Percentiles rank a stretch among this genome's conserved stretches.
Conservation (phyloP, 1,140 invertebrate genomes). For the Trichonephila clavipes region DNA sequence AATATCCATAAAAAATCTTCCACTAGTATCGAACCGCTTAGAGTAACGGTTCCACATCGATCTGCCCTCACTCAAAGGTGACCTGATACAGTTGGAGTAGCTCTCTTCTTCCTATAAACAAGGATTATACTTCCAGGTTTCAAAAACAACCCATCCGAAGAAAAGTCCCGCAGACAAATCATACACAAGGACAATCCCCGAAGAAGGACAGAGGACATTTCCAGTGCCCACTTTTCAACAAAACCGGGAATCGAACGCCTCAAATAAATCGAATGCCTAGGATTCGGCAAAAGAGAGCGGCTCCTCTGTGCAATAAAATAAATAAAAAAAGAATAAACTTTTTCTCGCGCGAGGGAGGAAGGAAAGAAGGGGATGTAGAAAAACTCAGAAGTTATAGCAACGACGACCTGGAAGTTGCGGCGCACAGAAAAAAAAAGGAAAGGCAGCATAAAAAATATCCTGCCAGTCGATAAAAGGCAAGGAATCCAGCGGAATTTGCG, state of each 20-base stretch:
- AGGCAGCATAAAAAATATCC: background rate
- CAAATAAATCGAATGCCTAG: constrained; percentile 34
- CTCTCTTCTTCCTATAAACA: constrained; percentile 1
- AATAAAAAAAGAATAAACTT: constrained; percentile 16
- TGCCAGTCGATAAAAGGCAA: constrained; percentile 68
- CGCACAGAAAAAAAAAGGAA: background rate
- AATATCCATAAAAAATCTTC: background rate
- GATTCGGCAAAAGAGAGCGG: constrained; percentile 8
- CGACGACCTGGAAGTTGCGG: constrained; percentile 1
- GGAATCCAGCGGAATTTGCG: constrained; percentile 60
- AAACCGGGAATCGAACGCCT: constrained; percentile 30
- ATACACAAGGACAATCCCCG: constrained; percentile 12
- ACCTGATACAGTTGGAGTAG: constrained; percentile 8
- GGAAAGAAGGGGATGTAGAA: background rate
- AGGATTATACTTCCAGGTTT: background rate
- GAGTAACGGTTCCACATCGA: constrained; percentile 14
- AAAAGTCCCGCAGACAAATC: constrained; percentile 21
- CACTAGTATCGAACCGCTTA: constrained; percentile 2
- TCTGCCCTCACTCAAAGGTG: background rate
- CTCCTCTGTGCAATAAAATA: constrained; percentile 24
- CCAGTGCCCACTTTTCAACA: constrained; percentile 33
- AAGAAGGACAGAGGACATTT: background rate
- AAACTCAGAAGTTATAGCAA: constrained; percentile 10
- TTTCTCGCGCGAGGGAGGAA: background rate
- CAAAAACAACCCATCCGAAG: background rate